Percentiles rank a stretch among this genome's conserved stretches.
These are phyloP conservation scores for Hapalemur alaotrensis DNA, from an alignment of 2,797 vertebrate genomes.

Conservation along the genomic window DNA sequence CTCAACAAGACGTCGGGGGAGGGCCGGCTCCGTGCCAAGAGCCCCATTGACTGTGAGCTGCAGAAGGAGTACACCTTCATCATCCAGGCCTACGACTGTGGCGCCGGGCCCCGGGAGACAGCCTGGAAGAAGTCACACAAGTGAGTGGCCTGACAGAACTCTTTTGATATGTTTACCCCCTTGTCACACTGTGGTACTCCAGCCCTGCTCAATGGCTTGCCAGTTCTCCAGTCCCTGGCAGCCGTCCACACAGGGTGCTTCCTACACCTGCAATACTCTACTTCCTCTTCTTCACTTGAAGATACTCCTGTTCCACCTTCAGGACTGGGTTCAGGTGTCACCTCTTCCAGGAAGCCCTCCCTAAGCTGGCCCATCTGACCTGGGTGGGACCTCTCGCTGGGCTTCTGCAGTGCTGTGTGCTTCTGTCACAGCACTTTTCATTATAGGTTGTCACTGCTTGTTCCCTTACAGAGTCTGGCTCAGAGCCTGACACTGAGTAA, in stretches of 20 bases:
- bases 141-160: slow-evolving; percentile 84
- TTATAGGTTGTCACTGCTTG: not conserved
- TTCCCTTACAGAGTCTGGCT: not conserved
- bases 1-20: slow-evolving; percentile 97
- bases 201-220: not conserved
- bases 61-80: slow-evolving; percentile 98
- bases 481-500: not conserved
- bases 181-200: not conserved
- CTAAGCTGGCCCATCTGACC: not conserved
- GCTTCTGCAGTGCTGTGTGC: not conserved
- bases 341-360: not conserved
- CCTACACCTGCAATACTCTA: not conserved
- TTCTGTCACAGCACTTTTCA: not conserved
- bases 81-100: slow-evolving; percentile 97
- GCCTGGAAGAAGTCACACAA: slow-evolving; percentile 98
- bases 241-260: not conserved
- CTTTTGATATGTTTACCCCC: not conserved
- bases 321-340: not conserved
- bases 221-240: not conserved
- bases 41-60: slow-evolving; percentile 94
- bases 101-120: slow-evolving; percentile 88
- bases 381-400: not conserved
- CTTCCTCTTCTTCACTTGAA: not conserved
- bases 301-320: not conserved
- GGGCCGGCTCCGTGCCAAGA: slow-evolving; percentile 91